Evolutionary conservation across 2,113 vertebrate species (phyloP).

Genomic region (Psilopsiagon aymara): DNA sequence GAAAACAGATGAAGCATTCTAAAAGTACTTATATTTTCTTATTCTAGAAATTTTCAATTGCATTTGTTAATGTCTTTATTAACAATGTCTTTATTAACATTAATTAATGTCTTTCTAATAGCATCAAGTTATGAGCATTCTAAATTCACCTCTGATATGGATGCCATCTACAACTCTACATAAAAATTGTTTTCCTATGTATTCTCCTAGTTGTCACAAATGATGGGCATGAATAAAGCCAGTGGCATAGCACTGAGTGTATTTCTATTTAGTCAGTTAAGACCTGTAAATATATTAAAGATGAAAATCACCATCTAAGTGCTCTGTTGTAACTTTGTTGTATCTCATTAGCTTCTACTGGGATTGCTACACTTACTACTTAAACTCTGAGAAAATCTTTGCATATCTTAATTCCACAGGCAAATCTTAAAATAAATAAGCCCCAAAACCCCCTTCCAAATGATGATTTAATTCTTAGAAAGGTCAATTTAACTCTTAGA

Average conservation of each 20-base stretch:
- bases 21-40: not conserved
- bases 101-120: not conserved
- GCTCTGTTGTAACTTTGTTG: not conserved
- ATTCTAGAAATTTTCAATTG: not conserved
- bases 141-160: not conserved
- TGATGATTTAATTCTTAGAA: not conserved
- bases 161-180: not conserved
- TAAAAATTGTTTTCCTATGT: not conserved
- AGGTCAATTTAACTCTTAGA: not conserved
- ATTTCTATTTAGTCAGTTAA: not conserved
- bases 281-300: not conserved
- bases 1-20: not conserved
- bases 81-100: too few relatives aligned
- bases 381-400: not conserved
- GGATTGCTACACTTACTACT: fast-evolving
- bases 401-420: not conserved
- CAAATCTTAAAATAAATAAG: not conserved
- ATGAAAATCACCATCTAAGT: not conserved
- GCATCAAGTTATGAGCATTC: not conserved
- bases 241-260: not conserved
- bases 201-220: not conserved
- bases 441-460: not conserved
- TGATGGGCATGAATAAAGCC: not conserved
- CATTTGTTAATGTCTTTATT: too few relatives aligned
- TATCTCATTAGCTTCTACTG: not conserved